These are phyloP conservation scores for Mus caroli DNA, from an alignment of 2,797 vertebrate genomes.

Conservation along the genomic window DNA sequence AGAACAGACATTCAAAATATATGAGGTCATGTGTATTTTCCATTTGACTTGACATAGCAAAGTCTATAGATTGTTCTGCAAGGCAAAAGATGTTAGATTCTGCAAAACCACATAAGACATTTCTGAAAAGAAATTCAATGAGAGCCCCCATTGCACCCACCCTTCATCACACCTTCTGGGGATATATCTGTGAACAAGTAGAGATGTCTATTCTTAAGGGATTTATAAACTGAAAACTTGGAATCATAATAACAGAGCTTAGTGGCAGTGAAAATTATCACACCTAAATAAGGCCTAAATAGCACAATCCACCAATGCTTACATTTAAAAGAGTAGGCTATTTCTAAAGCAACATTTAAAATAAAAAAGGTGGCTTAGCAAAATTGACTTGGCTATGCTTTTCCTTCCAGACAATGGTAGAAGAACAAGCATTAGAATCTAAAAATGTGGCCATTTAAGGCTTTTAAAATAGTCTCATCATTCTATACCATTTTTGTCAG, in stretches of 20 bases:
- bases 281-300: slow-evolving; percentile 15
- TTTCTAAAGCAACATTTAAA: slow-evolving; percentile 8
- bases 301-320: background rate
- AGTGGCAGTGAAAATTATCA: slow-evolving; percentile 41
- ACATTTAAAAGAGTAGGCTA: slow-evolving; percentile 1
- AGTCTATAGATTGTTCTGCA: background rate
- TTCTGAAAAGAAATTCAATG: slow-evolving; percentile 6
- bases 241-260: slow-evolving; percentile 29
- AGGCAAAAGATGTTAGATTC: background rate
- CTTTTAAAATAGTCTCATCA: background rate
- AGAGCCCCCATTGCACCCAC: background rate
- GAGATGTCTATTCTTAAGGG: slow-evolving; percentile 42
- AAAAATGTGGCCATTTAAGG: background rate
- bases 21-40: background rate
- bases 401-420: background rate
- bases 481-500: background rate
- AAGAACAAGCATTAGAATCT: background rate
- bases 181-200: background rate
- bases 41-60: slow-evolving; percentile 1
- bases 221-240: slow-evolving; percentile 15
- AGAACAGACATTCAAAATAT: background rate
- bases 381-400: background rate
- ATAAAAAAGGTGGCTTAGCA: slow-evolving; percentile 1
- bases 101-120: background rate
- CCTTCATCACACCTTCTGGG: background rate